phyloP scores from a whole-genome alignment of 2,888 invertebrate species.

The Terebella lapidaria region DNA sequence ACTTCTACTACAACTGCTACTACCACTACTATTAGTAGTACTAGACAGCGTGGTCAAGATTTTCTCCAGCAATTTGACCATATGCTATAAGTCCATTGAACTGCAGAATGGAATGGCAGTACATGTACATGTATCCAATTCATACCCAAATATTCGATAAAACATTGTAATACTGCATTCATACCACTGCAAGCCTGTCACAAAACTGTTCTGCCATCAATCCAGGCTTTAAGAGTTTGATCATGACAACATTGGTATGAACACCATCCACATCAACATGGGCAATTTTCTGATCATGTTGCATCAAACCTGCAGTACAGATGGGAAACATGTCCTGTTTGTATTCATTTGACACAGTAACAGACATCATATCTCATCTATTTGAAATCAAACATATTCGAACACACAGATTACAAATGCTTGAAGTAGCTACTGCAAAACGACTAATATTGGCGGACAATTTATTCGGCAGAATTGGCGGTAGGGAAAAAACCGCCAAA shows the following conservation, averaged over 20 bases:
- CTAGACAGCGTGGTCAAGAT: too few species aligned
- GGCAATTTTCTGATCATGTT: constrained; percentile 5
- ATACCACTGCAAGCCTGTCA: constrained; percentile 16
- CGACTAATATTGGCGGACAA: too few species aligned
- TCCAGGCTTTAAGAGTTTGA: constrained; percentile 12
- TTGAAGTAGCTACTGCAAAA: neutral
- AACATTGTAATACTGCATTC: too few species aligned
- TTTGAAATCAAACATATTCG: neutral
- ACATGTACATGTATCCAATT: too few species aligned
- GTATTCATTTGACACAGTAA: neutral
- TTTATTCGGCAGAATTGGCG: too few species aligned
- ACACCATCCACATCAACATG: constrained; percentile 18
- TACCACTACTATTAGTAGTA: too few species aligned
- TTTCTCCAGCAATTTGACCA: too few species aligned
- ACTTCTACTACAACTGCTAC: too few species aligned
- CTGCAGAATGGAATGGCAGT: too few species aligned
- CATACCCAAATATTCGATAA: too few species aligned
- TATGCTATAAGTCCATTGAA: too few species aligned
- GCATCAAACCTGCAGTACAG: neutral
- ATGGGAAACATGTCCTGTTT: neutral
- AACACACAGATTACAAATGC: neutral
- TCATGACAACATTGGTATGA: constrained; percentile 23
- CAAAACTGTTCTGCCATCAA: constrained; percentile 15
- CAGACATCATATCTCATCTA: constrained; percentile 2
- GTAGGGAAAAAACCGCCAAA: too few species aligned